These are phyloP conservation scores for Seladonia tumulorum DNA, from an alignment of 2,888 invertebrate species.

Conservation along the genomic window DNA sequence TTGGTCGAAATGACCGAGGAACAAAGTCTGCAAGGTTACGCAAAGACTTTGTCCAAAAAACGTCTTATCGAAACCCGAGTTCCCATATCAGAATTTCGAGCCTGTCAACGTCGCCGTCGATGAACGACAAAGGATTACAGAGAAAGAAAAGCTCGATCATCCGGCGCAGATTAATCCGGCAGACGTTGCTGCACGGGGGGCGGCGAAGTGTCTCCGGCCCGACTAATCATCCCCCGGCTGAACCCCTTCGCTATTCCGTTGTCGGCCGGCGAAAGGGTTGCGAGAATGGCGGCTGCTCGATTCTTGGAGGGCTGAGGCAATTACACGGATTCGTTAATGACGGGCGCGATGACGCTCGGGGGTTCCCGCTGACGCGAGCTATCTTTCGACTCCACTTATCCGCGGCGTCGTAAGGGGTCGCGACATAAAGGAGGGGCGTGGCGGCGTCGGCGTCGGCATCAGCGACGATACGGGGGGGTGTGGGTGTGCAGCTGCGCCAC, in stretches of 20 bases:
- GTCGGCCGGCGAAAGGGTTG: conserved; percentile 59
- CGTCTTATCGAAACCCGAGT: neutral
- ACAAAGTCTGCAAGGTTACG: too few relatives aligned
- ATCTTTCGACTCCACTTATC: conserved; percentile 60
- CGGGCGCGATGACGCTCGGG: conserved; percentile 60
- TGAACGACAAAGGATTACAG: neutral
- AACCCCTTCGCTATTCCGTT: neutral
- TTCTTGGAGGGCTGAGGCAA: conserved; percentile 72
- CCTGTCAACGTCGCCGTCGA: neutral
- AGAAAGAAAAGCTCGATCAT: neutral
- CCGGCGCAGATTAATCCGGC: conserved; percentile 10
- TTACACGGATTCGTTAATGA: conserved; percentile 75
- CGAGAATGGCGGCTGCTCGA: conserved; percentile 64
- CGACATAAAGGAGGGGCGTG: conserved; percentile 56
- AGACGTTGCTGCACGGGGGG: neutral
- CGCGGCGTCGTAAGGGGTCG: conserved; percentile 26
- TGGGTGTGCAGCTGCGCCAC: conserved; percentile 66
- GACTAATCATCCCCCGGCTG: conserved; percentile 5
- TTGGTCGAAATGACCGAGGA: too few relatives aligned
- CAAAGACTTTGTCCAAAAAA: too few relatives aligned
- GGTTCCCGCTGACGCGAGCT: conserved; percentile 53
- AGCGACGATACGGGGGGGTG: conserved; percentile 8
- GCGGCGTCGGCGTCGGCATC: conserved; percentile 11
- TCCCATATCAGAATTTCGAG: neutral
- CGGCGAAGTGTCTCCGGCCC: conserved; percentile 19